Evolutionary conservation across 2,888 invertebrate species (phyloP), one percentile per base, ranked within the genome.

Genomic region (Exocentrus adspersus): DNA sequence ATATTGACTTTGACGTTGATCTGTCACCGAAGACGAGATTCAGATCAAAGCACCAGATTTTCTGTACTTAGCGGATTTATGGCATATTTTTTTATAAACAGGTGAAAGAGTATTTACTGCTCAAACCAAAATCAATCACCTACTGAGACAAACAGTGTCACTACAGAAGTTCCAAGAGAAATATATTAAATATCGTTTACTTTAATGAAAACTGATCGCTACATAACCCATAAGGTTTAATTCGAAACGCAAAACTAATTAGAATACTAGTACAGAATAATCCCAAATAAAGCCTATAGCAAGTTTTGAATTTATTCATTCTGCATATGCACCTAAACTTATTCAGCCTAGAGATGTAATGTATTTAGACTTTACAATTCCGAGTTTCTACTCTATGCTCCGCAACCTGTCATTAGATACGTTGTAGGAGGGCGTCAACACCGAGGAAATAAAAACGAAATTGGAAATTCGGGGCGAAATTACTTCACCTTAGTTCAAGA

Each of bases 401-500:
- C 2, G 37, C 37, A 37, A 37, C 37, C 37, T 12, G n/a, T 37
- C 37, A 37, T 20, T 17, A 20, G 6, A n/a, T 43, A 9, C 20
- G 17, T 17, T 43, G 43, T 20, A 16, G 19, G 19, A 43, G 20
- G 43, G 20, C 48, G 24, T 14, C 2, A 7, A 21, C 21, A 9
- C 4, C 9, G 21, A 48, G 48, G 7, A n/a, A 48, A 48, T 48
- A 21, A n/a, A 20, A 21, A 12, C n/a, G 37, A 14, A 48, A 43
- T 37, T 2, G 21, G 5, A 24, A 48, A 21, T 21, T 14, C n/a
- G 50, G 28, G 30, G 19, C 43, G 1, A 17, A 30, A 30, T 50
- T 50, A 30, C 50, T 30, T 30, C 20, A 24, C 50, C 50, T 30
- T 28, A 16, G 30, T 16, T 50, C 50, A 30, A 50, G 50, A 48